These are phyloP conservation scores for Oncorhynchus mykiss DNA, from an alignment of 2,113 vertebrate genomes.

Conservation along the genomic window DNA sequence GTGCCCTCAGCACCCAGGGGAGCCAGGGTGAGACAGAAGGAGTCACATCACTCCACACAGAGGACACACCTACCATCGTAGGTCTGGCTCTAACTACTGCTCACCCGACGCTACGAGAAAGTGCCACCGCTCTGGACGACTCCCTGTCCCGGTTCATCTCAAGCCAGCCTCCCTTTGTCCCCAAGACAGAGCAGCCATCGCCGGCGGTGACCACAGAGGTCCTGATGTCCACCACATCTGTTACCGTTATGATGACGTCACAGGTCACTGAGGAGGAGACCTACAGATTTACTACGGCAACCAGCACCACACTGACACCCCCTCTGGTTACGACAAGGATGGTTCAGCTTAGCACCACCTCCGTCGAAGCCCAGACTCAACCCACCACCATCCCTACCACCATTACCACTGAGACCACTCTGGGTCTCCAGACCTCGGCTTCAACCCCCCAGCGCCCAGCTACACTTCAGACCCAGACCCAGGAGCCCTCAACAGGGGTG, in stretches of 20 bases:
- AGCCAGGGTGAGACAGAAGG: constrained; percentile 38
- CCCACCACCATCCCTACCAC: constrained; percentile 12
- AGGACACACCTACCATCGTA: constrained; percentile 20
- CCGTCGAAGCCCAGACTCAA: constrained; percentile 18
- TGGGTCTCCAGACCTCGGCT: constrained; percentile 30
- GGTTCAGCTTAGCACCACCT: constrained; percentile 12
- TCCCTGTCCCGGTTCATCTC: constrained; percentile 28
- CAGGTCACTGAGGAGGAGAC: constrained; percentile 52
- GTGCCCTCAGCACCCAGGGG: constrained; percentile 43
- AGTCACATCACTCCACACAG: constrained; percentile 40
- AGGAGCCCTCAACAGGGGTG: constrained; percentile 29
- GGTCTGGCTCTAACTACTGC: constrained; percentile 51
- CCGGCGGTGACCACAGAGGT: constrained; percentile 33
- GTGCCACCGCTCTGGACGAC: constrained; percentile 37
- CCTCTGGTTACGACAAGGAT: constrained; percentile 33
- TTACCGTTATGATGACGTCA: constrained; percentile 53
- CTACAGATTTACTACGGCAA: constrained; percentile 19
- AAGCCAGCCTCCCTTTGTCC: constrained; percentile 15
- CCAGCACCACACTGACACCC: constrained; percentile 11
- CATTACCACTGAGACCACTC: constrained; percentile 35
- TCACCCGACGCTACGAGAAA: constrained; percentile 35
- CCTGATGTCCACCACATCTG: constrained; percentile 37
- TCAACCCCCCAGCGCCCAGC: constrained; percentile 16
- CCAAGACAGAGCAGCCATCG: constrained; percentile 17
- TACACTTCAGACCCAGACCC: constrained; percentile 37